phyloP scores from a whole-genome alignment of 1,140 invertebrate species.

The Hycleus cichorii region DNA sequence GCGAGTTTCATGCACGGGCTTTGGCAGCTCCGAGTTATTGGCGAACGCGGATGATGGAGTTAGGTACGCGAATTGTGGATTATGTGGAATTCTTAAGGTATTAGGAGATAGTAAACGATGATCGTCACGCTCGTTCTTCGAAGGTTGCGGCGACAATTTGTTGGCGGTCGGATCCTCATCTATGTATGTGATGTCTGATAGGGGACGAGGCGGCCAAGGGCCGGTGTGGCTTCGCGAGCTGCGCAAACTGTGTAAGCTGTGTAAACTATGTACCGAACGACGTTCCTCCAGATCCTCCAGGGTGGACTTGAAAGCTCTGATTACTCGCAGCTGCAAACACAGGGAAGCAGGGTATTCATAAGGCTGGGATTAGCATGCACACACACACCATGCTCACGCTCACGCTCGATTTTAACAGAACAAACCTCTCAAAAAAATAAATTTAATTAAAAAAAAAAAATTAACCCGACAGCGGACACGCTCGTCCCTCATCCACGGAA shows the following conservation, averaged over 20 bases:
- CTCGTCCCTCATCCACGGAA: conserved; percentile 10
- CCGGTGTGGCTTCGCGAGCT: conserved; percentile 74
- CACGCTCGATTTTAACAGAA: conserved; percentile 6
- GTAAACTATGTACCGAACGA: conserved; percentile 94
- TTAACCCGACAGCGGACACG: conserved; percentile 16
- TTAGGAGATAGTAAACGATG: conserved; percentile 40
- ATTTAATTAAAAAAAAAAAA: too few species aligned
- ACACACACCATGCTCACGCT: conserved; percentile 21
- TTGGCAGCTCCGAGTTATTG: conserved; percentile 53
- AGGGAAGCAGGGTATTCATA: conserved; percentile 43
- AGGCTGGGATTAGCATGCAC: conserved; percentile 36
- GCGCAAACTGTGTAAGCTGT: conserved; percentile 90
- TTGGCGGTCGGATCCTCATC: conserved; percentile 72
- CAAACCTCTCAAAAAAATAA: too few species aligned
- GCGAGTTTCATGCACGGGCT: conserved; percentile 64
- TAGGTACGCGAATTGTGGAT: conserved; percentile 39
- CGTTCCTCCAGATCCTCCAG: conserved; percentile 99
- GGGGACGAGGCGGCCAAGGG: conserved; percentile 64
- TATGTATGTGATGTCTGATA: conserved; percentile 87
- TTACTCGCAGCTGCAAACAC: conserved; percentile 98
- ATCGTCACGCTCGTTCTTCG: conserved; percentile 46
- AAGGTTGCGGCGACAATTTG: conserved; percentile 47
- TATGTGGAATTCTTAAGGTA: conserved; percentile 36
- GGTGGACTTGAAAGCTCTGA: conserved; percentile 99
- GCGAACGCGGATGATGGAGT: conserved; percentile 39